Evolutionary conservation across 1,140 invertebrate species (phyloP).

Genomic region (Rhizoglyphus robini): DNA sequence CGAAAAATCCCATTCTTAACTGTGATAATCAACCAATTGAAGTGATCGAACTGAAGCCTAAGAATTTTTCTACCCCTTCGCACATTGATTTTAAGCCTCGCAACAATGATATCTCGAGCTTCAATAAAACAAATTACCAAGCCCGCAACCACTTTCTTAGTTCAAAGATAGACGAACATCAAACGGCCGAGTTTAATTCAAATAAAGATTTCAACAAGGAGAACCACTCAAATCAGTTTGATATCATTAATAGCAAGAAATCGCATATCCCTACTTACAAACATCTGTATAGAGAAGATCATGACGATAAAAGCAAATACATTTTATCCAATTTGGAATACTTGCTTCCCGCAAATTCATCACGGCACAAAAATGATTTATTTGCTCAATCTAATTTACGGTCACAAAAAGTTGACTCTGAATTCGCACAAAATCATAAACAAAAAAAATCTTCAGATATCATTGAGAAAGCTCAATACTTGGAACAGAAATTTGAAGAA

Average conservation of each 20-base stretch:
- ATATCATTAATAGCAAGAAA: not conserved
- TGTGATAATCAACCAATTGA: constrained; percentile 10
- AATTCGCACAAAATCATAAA: not conserved
- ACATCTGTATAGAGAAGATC: no score
- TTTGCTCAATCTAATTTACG: no score
- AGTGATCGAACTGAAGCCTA: not conserved
- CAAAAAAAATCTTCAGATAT: constrained; percentile 10
- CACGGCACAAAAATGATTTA: no score
- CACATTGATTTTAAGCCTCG: constrained; percentile 7
- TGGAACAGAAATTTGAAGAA: constrained; percentile 6
- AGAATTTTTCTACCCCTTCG: not conserved
- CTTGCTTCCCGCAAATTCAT: no score
- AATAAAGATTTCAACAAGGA: not conserved
- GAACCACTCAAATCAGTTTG: not conserved
- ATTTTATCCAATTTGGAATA: no score
- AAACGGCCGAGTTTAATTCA: not conserved
- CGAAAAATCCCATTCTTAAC: not conserved
- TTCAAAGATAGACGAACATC: not conserved
- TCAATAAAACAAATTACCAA: not conserved
- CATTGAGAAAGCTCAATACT: constrained; percentile 11
- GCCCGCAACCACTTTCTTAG: not conserved
- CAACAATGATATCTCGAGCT: not conserved
- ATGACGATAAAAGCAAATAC: no score
- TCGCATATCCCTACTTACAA: no score
- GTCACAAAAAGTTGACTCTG: no score